A percentile compares a stretch with the other conserved stretches of the same genome.
Evolutionary conservation across 1,140 invertebrate species (phyloP).

Genomic region (Uloborus diversus): DNA sequence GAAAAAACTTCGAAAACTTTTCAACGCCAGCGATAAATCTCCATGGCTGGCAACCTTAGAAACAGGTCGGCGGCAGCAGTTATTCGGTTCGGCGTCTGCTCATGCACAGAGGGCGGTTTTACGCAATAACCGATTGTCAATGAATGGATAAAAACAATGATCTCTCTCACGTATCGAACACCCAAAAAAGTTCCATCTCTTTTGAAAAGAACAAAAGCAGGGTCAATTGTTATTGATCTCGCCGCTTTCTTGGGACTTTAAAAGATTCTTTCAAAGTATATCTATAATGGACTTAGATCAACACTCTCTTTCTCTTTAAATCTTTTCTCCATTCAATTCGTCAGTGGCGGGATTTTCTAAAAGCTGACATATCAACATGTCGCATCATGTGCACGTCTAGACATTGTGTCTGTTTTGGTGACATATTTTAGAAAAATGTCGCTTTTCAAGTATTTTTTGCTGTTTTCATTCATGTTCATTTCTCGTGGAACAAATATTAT

Average conservation of each 20-base stretch:
- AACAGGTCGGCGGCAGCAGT: no score
- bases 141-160: conserved; percentile 51
- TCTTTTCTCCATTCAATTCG: neutral
- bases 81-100: conserved; percentile 49
- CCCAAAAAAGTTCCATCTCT: conserved; percentile 1
- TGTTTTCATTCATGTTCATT: no score
- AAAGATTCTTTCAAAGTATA: neutral
- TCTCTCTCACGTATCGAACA: conserved; percentile 37
- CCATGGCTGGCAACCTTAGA: neutral
- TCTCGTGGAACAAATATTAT: no score
- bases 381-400: neutral
- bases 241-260: neutral
- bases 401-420: neutral
- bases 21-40: neutral
- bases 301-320: no score
- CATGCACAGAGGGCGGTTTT: conserved; percentile 45
- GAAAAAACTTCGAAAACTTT: neutral
- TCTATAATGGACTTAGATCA: no score
- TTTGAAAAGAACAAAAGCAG: conserved; percentile 7
- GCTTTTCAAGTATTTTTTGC: neutral
- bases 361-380: neutral
- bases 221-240: conserved; percentile 20
- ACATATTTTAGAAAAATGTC: no score
- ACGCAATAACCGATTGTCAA: conserved; percentile 51
- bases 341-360: conserved; percentile 1